Conservation (phyloP, 1,140 invertebrate species). For the Drosophila suzukii region DNA sequence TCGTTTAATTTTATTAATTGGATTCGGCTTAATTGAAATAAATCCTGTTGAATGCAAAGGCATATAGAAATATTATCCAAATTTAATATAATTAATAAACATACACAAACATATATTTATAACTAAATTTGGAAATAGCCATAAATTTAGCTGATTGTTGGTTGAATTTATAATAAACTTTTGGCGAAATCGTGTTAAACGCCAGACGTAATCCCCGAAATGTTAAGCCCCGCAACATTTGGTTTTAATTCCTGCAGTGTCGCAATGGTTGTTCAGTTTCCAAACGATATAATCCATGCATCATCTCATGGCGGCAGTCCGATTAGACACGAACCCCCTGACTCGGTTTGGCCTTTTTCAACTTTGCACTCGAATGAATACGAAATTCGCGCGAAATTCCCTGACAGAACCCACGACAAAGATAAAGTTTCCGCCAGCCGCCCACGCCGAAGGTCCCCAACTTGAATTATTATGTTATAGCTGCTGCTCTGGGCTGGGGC, state of each 20-base stretch:
- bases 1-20: too few relatives aligned
- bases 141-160: not conserved
- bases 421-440: slow-evolving; percentile 42
- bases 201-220: slow-evolving; percentile 30
- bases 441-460: slow-evolving; percentile 4
- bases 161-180: slow-evolving; percentile 1
- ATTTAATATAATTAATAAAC: not conserved
- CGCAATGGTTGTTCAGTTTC: slow-evolving; percentile 41
- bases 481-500: slow-evolving; percentile 1
- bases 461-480: slow-evolving; percentile 49
- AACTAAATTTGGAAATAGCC: not conserved
- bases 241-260: slow-evolving; percentile 44
- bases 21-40: too few relatives aligned
- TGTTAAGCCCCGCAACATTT: slow-evolving; percentile 36
- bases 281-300: slow-evolving; percentile 54
- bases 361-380: slow-evolving; percentile 69
- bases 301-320: slow-evolving; percentile 52
- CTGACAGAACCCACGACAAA: slow-evolving; percentile 53
- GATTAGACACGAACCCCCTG: slow-evolving; percentile 43
- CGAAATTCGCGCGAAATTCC: slow-evolving; percentile 64
- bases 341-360: slow-evolving; percentile 55
- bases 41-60: too few relatives aligned
- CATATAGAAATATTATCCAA: not conserved
- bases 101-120: not conserved
- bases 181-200: slow-evolving; percentile 22